Conservation (phyloP, 2,797 vertebrate species). For the Astyanax mexicanus region DNA sequence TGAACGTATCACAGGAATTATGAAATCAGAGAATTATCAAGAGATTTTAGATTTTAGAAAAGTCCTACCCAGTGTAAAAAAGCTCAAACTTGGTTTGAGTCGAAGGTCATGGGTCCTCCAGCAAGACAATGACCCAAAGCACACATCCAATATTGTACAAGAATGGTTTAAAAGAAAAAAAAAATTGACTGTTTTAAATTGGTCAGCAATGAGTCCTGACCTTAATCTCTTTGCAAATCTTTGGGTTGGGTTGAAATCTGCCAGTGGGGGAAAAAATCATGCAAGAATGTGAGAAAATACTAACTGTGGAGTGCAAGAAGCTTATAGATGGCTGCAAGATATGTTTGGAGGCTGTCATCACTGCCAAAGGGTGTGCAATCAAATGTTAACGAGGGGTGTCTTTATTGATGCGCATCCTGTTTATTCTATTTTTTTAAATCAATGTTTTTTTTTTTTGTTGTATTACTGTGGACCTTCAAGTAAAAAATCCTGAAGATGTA, state of each 20-base stretch:
- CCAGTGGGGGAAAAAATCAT: constrained; percentile 26
- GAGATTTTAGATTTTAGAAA: background rate
- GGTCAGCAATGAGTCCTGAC: background rate
- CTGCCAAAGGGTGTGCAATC: no score
- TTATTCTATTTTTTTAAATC: no score
- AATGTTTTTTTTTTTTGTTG: background rate
- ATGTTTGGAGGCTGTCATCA: no score
- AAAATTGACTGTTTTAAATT: no score
- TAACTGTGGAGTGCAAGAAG: no score
- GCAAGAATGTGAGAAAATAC: constrained; percentile 38
- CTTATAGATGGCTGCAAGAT: no score
- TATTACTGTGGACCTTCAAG: no score
- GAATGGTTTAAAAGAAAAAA: background rate
- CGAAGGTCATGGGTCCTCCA: background rate
- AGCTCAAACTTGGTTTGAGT: background rate
- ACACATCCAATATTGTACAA: background rate
- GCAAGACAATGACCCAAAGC: no score
- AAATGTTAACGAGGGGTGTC: no score
- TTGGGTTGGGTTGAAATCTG: background rate
- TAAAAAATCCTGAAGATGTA: no score
- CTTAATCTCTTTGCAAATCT: background rate
- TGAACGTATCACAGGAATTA: background rate
- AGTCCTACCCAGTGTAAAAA: background rate
- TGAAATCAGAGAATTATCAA: background rate
- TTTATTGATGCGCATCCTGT: no score